Evolutionary conservation across 2,113 vertebrate species (phyloP).

Genomic region (Melanocharis versteri): DNA sequence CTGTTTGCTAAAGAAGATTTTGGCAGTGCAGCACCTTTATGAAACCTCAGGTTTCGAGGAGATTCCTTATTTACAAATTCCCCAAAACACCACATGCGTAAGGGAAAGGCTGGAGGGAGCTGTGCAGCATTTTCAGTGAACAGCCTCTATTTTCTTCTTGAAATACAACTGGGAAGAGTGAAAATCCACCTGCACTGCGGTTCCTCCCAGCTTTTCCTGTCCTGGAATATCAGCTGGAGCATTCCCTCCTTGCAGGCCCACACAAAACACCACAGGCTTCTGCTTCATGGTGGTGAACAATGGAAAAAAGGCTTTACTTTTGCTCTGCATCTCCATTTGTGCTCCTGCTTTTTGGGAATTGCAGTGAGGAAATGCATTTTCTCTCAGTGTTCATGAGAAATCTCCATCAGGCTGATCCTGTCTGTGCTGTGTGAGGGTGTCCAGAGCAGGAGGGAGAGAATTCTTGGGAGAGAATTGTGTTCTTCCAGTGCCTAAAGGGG

Average conservation of each 20-base stretch:
- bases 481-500: not conserved
- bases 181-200: not conserved
- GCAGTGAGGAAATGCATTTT: conserved; percentile 7
- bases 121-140: not conserved
- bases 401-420: not conserved
- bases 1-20: not conserved
- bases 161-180: not conserved
- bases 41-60: not conserved
- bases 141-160: not conserved
- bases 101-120: not conserved
- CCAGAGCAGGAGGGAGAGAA: not conserved
- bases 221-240: not conserved
- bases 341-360: not conserved
- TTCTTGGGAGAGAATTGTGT: not conserved
- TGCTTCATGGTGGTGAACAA: not conserved
- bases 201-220: not conserved
- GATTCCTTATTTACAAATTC: not conserved
- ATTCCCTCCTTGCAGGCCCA: not conserved
- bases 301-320: not conserved
- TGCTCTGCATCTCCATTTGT: not conserved
- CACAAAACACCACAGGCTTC: not conserved
- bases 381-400: not conserved
- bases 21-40: not conserved
- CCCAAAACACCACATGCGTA: accelerated
- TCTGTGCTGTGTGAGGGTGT: not conserved